A percentile compares a stretch with the other conserved stretches of the same genome.
phyloP scores from a whole-genome alignment of 2,888 invertebrate species.

The Dichetophora obliterata region DNA sequence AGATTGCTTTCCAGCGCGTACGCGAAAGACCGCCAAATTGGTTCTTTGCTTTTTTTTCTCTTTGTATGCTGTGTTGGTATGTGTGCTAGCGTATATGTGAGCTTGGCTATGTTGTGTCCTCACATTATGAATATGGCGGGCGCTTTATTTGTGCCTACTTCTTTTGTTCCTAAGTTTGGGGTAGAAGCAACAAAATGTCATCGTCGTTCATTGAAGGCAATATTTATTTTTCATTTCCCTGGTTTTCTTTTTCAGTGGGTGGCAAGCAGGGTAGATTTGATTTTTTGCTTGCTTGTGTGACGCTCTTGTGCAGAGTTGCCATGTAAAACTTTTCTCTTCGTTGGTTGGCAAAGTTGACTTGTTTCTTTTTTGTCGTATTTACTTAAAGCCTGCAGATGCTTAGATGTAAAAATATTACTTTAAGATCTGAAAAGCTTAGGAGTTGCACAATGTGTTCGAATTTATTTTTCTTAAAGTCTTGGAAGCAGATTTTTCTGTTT shows the following conservation, averaged over 20 bases:
- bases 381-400: too few relatives aligned
- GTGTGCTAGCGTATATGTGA: constrained; percentile 42
- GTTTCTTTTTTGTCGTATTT: too few relatives aligned
- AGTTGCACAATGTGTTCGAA: too few relatives aligned
- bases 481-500: too few relatives aligned
- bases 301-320: neutral
- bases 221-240: neutral
- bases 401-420: too few relatives aligned
- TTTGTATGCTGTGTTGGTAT: constrained; percentile 27
- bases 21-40: constrained; percentile 26
- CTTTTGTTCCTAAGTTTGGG: neutral
- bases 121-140: constrained; percentile 20
- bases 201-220: constrained; percentile 15
- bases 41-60: constrained; percentile 27
- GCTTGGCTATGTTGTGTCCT: constrained; percentile 34
- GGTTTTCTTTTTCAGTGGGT: neutral
- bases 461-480: too few relatives aligned
- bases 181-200: constrained; percentile 30
- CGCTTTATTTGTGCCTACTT: constrained; percentile 13
- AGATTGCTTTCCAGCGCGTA: constrained; percentile 40
- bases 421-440: too few relatives aligned
- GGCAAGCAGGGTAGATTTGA: neutral
- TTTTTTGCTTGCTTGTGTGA: neutral
- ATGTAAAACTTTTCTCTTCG: neutral
- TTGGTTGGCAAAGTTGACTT: neutral